These are phyloP conservation scores for Melikaiella ostensackeni DNA, from an alignment of 2,888 invertebrate genomes.

Conservation along the genomic window DNA sequence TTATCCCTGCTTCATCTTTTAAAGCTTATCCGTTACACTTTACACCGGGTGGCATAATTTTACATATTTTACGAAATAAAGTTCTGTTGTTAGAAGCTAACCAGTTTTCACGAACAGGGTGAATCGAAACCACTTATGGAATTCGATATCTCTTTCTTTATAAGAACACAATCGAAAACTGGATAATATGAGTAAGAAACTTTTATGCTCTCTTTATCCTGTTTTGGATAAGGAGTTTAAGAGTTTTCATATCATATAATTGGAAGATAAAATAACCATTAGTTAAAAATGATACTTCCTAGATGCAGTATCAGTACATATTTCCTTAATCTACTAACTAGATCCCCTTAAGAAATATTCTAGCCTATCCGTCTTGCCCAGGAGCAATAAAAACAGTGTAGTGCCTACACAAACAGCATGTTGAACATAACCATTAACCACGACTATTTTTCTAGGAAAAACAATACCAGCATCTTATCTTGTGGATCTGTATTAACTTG, in stretches of 20 bases:
- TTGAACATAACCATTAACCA: slow-evolving; percentile 10
- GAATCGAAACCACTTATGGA: neutral
- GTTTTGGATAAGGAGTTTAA: neutral
- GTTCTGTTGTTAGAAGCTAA: neutral
- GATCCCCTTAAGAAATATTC: neutral
- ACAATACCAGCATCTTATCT: slow-evolving; percentile 34
- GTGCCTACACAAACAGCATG: slow-evolving; percentile 18
- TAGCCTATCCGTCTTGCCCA: neutral
- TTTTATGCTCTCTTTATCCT: neutral
- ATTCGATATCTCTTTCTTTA: neutral
- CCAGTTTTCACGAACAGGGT: neutral
- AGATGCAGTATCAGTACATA: slow-evolving; percentile 10
- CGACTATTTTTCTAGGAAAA: slow-evolving; percentile 1
- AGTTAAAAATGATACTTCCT: slow-evolving; percentile 16
- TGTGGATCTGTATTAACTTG: slow-evolving; percentile 33
- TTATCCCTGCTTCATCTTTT: neutral
- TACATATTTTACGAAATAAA: neutral
- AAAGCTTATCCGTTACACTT: neutral
- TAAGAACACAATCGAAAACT: neutral
- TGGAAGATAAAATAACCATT: neutral
- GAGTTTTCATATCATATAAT: neutral
- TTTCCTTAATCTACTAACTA: slow-evolving; percentile 22
- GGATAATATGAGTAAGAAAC: neutral
- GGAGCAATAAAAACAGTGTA: slow-evolving; percentile 8
- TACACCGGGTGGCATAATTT: neutral